Evolutionary conservation across 2,797 vertebrate species (phyloP).

Genomic region (Lates japonicus): DNA sequence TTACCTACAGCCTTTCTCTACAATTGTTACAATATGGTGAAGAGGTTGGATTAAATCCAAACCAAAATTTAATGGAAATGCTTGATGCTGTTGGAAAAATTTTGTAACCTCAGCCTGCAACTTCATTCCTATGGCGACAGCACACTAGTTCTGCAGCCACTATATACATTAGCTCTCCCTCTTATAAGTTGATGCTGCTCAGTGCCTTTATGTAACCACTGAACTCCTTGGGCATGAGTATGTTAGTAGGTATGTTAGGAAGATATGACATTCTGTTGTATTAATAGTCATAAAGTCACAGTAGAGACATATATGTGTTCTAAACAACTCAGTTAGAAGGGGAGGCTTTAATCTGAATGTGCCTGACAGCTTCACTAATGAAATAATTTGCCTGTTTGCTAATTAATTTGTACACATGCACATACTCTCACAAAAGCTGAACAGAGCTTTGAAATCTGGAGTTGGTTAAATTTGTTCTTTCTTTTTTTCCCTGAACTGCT

Average conservation of each 20-base stretch:
- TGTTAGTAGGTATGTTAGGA: neutral
- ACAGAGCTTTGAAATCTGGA: conserved; percentile 73
- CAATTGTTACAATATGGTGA: neutral
- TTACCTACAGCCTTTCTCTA: neutral
- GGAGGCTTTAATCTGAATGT: conserved; percentile 40
- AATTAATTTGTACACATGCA: conserved; percentile 13
- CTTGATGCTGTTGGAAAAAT: conserved; percentile 1
- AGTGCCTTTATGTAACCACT: conserved; percentile 17
- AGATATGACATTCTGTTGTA: neutral
- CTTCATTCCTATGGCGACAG: conserved; percentile 7
- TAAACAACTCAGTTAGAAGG: neutral
- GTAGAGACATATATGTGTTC: neutral
- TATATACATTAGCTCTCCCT: neutral
- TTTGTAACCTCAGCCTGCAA: neutral
- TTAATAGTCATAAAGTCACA: neutral
- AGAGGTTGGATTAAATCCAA: neutral
- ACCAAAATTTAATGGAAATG: neutral
- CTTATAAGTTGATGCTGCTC: neutral
- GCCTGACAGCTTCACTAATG: conserved; percentile 58
- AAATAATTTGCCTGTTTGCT: conserved; percentile 47
- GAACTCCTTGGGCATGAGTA: neutral
- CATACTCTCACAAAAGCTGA: conserved; percentile 15
- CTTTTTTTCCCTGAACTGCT: conserved; percentile 49
- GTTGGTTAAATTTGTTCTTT: conserved; percentile 65
- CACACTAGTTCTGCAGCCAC: neutral